Percentiles rank a stretch among this genome's conserved stretches.
These are phyloP conservation scores for Pollimyrus isidori DNA, from an alignment of 2,113 vertebrate species.

Conservation along the genomic window DNA sequence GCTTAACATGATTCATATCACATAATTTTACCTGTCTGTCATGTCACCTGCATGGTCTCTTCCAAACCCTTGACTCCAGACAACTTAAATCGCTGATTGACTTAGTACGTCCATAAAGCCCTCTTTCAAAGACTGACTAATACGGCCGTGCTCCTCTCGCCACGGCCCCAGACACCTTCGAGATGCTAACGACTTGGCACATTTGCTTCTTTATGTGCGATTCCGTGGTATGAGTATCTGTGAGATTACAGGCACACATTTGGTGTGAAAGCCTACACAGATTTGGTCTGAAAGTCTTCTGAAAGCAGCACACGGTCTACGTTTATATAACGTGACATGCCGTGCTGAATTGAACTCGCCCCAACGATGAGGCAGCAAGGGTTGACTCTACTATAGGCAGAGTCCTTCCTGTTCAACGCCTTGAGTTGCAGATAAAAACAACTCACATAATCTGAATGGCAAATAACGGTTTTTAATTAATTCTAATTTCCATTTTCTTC, in stretches of 20 bases:
- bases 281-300: neutral
- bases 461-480: neutral
- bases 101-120: neutral
- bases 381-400: neutral
- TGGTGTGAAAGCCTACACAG: neutral
- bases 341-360: neutral
- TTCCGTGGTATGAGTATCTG: neutral
- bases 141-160: neutral
- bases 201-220: neutral
- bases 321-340: neutral
- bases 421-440: neutral
- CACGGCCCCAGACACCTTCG: neutral
- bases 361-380: neutral
- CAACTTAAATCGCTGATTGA: neutral
- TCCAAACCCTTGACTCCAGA: neutral
- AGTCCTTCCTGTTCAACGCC: neutral
- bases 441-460: neutral
- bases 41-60: neutral
- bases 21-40: neutral
- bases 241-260: neutral
- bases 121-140: neutral
- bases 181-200: neutral
- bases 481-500: slow-evolving; percentile 15
- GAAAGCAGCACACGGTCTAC: neutral
- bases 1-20: neutral